Base-by-base conservation (phyloP, 1,140 invertebrate genomes). In the Drosophila bocqueti region DNA sequence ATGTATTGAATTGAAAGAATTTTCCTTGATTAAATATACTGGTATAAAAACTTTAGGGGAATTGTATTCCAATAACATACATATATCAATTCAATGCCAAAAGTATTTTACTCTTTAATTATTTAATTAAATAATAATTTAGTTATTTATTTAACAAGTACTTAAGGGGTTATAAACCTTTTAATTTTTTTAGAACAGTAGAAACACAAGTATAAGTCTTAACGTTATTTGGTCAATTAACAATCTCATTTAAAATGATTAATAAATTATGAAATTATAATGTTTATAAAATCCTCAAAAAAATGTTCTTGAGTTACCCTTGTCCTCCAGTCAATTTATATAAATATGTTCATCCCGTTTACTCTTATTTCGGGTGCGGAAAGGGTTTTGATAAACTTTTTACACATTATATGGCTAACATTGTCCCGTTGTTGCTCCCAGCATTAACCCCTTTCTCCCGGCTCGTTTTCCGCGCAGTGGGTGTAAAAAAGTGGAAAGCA, bases 371-470 rank as follows among this genome's bases (percentile, higher is more conserved):
- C 26, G 81, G 75, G 85, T 85, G 85, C 63, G 69, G 81, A 90
- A 90, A 90, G 85, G 79, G 85, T 79, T 89, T 89, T 85, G 85
- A 90, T 85, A 89, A 89, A 89, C 78, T 89, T 89, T 89, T 89
- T 89, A 58, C 85, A 85, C 84, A 90, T 90, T 89, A 89, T 90
- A 81, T 84, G 84, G 77, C 57, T 61, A 80, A 69, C 74, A 81
- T 72, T 68, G 64, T 57, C 52, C 50, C 46, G 54, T 40, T 57
- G 36, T 40, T 40, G 54, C 36, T 11, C 21, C 54, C 54, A 57
- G 36, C 54, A 24, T 57, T 57, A 57, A 57, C 21, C 18, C 49
- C 10, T 10, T 21, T 24, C 34, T 29, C 11, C 18, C 26, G 16
- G 16, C 18, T 24, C 84, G 50, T 52, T 73, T 65, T 83, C 73